Evolutionary conservation across 1,140 invertebrate species (phyloP).

Genomic region (Leptinotarsa defecta): DNA sequence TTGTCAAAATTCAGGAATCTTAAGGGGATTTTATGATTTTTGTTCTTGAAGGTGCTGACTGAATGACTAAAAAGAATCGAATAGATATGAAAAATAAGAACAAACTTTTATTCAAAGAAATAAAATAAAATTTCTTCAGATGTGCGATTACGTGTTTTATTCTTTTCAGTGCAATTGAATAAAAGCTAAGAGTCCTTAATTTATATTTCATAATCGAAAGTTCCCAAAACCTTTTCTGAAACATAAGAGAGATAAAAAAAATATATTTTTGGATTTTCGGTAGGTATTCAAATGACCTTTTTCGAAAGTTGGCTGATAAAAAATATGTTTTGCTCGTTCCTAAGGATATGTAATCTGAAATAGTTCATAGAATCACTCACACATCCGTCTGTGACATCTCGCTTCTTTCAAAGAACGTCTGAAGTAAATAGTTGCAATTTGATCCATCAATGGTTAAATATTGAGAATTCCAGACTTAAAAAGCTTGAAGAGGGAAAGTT

Average conservation of each 20-base stretch:
- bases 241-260: neutral
- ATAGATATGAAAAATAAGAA: too few relatives aligned
- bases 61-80: too few relatives aligned
- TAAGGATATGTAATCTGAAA: neutral
- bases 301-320: neutral
- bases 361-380: constrained; percentile 6
- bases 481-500: constrained; percentile 3
- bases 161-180: too few relatives aligned
- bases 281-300: neutral
- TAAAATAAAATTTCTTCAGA: too few relatives aligned
- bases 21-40: too few relatives aligned
- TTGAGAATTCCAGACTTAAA: constrained; percentile 7
- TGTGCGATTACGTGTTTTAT: too few relatives aligned
- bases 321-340: constrained; percentile 1
- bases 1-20: too few relatives aligned
- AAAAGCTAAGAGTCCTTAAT: too few relatives aligned
- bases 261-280: neutral
- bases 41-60: too few relatives aligned
- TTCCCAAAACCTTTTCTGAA: neutral
- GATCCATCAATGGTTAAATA: neutral
- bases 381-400: constrained; percentile 5
- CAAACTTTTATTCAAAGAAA: too few relatives aligned
- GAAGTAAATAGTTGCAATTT: constrained; percentile 7
- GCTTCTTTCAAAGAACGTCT: constrained; percentile 2
- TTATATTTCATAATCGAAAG: too few relatives aligned